Percentiles rank a stretch among this genome's conserved stretches.
Conservation (phyloP, 2,113 vertebrate species). For the Lonchura striata region DNA sequence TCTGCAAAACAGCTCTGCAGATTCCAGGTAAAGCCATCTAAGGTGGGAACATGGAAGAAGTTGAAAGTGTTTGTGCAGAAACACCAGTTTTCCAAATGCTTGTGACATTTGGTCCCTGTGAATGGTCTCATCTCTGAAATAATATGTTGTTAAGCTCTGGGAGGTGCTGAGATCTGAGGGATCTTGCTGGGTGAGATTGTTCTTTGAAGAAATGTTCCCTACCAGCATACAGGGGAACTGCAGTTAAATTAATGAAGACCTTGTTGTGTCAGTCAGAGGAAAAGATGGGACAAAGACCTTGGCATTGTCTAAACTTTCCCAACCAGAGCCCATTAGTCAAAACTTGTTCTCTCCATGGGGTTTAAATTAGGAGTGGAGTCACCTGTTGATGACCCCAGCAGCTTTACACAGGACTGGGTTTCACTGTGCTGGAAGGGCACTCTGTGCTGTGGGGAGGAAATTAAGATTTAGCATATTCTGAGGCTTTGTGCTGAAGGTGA, state of each 20-base stretch:
- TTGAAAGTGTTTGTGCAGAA: neutral
- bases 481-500: neutral
- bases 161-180: conserved; percentile 36
- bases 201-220: conserved; percentile 51
- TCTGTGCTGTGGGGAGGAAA: neutral
- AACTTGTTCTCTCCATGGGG: neutral
- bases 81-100: neutral
- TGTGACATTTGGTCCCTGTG: neutral
- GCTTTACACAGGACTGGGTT: neutral
- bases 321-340: conserved; percentile 9
- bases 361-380: conserved; percentile 19
- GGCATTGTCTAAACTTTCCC: neutral
- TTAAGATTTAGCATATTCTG: neutral
- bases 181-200: conserved; percentile 15
- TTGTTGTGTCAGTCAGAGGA: neutral
- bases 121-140: neutral
- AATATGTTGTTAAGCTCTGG: neutral
- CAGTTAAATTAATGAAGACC: conserved; percentile 25
- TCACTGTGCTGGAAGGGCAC: neutral
- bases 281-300: neutral
- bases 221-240: neutral
- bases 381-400: conserved; percentile 24
- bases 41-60: neutral
- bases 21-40: neutral
- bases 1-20: neutral